Conservation (phyloP, 2,797 vertebrate species). For the Urocyon cinereoargenteus region DNA sequence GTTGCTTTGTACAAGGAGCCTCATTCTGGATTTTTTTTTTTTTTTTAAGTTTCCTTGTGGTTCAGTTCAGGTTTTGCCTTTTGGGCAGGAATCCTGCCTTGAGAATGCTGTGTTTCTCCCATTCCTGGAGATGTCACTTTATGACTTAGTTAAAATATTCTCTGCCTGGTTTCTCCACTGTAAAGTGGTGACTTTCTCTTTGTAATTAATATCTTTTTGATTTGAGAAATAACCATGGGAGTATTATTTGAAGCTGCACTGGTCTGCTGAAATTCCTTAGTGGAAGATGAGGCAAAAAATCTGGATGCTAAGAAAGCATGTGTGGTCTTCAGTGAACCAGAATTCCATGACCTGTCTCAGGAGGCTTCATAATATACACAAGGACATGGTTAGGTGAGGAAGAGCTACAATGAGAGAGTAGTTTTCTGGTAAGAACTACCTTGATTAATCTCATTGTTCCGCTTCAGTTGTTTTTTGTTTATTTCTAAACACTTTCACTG, state of each 20-base stretch:
- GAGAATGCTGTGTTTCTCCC: rapidly evolving
- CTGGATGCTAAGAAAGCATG: rapidly evolving
- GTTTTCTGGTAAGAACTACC: not conserved
- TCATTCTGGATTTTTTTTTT: not conserved
- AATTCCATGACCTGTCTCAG: too few relatives aligned
- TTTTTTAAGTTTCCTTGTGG: not conserved
- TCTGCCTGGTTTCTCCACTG: not conserved
- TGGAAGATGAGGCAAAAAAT: not conserved
- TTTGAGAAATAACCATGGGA: not conserved
- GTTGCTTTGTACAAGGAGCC: not conserved
- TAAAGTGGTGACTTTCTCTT: not conserved
- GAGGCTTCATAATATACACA: rapidly evolving
- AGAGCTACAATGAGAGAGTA: rapidly evolving
- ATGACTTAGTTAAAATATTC: not conserved
- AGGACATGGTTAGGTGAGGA: not conserved
- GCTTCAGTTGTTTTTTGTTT: not conserved
- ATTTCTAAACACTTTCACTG: not conserved
- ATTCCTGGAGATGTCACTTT: not conserved
- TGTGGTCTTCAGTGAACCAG: too few relatives aligned
- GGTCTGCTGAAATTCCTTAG: rapidly evolving
- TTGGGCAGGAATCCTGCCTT: not conserved
- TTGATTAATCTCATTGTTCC: not conserved
- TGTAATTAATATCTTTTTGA: not conserved
- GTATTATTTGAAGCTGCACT: not conserved
- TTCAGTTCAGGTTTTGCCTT: not conserved